Conservation (phyloP, 2,888 invertebrate genomes). For the Chrysopilus asiliformis region DNA sequence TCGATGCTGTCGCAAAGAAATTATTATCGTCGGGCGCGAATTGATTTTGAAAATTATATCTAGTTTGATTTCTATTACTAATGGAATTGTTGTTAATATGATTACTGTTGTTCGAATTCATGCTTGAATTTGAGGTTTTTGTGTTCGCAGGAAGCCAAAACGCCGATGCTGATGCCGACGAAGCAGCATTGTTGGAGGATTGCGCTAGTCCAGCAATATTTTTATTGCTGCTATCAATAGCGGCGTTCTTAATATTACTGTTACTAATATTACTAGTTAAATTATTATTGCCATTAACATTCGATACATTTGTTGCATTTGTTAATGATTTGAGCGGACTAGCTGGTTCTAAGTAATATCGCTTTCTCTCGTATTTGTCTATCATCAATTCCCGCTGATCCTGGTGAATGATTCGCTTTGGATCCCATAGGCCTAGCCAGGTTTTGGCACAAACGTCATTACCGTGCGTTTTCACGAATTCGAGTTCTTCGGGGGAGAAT, state of each 20-base stretch:
- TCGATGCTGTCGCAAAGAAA: slow-evolving; percentile 7
- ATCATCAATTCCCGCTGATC: slow-evolving; percentile 86
- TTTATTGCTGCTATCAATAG: neutral
- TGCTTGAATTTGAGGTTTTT: slow-evolving; percentile 23
- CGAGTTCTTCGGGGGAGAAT: slow-evolving; percentile 90
- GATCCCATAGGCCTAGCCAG: slow-evolving; percentile 84
- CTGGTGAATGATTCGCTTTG: slow-evolving; percentile 73
- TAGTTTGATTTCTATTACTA: slow-evolving; percentile 9
- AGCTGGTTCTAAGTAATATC: slow-evolving; percentile 39
- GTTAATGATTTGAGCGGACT: slow-evolving; percentile 36
- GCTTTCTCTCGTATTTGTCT: slow-evolving; percentile 88
- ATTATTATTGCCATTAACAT: neutral
- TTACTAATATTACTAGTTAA: neutral
- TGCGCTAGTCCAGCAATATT: slow-evolving; percentile 13
- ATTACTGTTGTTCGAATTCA: slow-evolving; percentile 13
- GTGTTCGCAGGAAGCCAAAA: slow-evolving; percentile 21
- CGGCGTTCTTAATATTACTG: neutral
- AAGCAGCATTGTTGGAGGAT: slow-evolving; percentile 20
- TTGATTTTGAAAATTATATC: slow-evolving; percentile 9
- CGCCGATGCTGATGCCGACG: slow-evolving; percentile 32
- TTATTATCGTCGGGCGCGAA: slow-evolving; percentile 9
- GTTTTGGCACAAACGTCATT: slow-evolving; percentile 88
- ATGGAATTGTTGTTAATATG: slow-evolving; percentile 8
- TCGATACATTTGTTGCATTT: slow-evolving; percentile 18
- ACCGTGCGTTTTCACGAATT: slow-evolving; percentile 75